Base-by-base conservation (phyloP, 2,113 vertebrate species). In the Lichenostomus cassidix region DNA sequence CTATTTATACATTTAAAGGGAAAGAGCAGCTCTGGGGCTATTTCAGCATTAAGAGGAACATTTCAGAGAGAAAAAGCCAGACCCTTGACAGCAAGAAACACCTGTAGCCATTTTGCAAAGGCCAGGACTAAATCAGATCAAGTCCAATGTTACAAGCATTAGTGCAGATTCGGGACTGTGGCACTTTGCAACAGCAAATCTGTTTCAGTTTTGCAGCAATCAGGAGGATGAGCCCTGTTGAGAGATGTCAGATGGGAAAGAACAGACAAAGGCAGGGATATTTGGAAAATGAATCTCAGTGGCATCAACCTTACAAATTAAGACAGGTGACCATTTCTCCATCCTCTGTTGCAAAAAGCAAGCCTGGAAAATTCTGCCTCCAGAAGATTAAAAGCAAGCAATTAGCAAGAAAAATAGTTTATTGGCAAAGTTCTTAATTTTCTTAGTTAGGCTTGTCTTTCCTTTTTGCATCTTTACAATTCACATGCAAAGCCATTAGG, bases 1-100 rank as follows among this genome's bases (percentile, higher is more conserved):
- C 73, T 92, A 56, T 81, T 92, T 90, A 64, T 87, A 64, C 3
- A 83, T 62, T 83, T 95, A 95, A 95, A 94, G 90, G 20, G 47
- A 68, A 95, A 83, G 17, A 74, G 37, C n/a, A 75, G 35, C 49
- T 86, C 79, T 81, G 46, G 60, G 82, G 60, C 46, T 75, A 69
- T 31, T 87, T 80, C 64, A 90, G 47, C 37, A 41, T 47, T 31
- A 46, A 47, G 22, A 82, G 27, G 23, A 95, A 87, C 25, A 33
- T 37, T 69, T 25, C 31, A n/a, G 31, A 64, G 70, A 44, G 39
- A 71, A 94, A 95, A 85, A 77, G 15, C 4, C 70, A 95, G 83
- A 59, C 7, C 37, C 37, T 10, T 47, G 53, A 19, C 42, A 67
- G 62, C 0, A 0, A 76, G 62, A 77, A 87, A 82, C 19, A 87